phyloP scores from a whole-genome alignment of 2,113 vertebrate genomes.

The Numenius arquata region DNA sequence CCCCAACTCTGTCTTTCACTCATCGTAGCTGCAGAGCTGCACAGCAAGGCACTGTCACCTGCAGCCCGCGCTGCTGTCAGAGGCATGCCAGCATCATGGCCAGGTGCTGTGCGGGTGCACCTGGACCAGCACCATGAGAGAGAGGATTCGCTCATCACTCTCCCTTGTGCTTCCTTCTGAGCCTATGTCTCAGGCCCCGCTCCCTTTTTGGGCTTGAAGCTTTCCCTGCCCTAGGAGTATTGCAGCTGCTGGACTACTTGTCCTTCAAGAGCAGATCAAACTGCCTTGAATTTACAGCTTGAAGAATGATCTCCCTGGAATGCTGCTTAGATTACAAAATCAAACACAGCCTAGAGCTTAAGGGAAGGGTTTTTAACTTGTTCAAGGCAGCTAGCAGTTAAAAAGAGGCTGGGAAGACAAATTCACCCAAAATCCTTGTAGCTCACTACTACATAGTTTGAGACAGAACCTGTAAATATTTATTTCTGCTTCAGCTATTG shows the following conservation, averaged over 20 bases:
- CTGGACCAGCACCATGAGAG: neutral
- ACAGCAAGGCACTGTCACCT: too few species aligned
- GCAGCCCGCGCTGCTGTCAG: neutral
- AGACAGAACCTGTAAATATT: neutral
- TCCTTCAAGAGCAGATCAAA: neutral
- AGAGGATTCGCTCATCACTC: neutral
- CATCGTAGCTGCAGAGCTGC: neutral
- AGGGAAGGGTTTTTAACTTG: neutral
- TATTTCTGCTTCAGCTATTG: neutral
- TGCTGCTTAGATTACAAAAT: neutral
- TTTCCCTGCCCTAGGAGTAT: neutral
- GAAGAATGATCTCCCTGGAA: neutral
- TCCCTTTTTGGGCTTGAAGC: neutral
- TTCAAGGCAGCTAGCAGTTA: neutral
- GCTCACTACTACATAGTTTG: neutral
- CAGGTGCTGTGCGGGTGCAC: neutral
- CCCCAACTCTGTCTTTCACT: neutral
- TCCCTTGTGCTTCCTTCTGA: neutral
- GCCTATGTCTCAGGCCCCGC: rapidly evolving
- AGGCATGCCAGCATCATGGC: rapidly evolving
- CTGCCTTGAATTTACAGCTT: neutral
- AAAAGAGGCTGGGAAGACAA: neutral
- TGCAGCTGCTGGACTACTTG: neutral
- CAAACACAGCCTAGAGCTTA: neutral
- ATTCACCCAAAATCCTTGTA: neutral